phyloP scores from a whole-genome alignment of 2,888 invertebrate species.

The Amblyteles armatorius region DNA sequence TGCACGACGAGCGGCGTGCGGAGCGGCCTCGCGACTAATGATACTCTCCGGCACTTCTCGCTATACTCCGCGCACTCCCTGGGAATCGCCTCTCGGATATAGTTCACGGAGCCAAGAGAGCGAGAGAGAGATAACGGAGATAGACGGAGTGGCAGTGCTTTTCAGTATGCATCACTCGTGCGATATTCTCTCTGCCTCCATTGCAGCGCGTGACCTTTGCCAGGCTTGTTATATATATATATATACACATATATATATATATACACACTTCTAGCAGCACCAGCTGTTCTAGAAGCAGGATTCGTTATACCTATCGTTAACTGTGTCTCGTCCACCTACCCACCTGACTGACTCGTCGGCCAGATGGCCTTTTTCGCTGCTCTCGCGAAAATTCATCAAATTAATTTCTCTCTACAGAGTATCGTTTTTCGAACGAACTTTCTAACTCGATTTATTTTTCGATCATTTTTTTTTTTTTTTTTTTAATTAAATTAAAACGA shows the following conservation, averaged over 20 bases:
- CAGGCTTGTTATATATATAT: constrained; percentile 35
- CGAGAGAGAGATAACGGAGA: constrained; percentile 10
- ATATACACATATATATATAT: constrained; percentile 16
- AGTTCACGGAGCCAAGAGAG: constrained; percentile 27
- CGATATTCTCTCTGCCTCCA: constrained; percentile 36
- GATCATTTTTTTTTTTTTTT: not conserved
- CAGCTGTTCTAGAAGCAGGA: constrained; percentile 30
- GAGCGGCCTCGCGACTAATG: constrained; percentile 47
- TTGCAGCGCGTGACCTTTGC: constrained; percentile 55
- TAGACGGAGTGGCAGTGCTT: constrained; percentile 49
- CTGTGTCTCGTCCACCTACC: constrained; percentile 31
- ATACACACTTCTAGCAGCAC: constrained; percentile 20
- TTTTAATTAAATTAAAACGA: too few species aligned
- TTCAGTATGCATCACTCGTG: constrained; percentile 53
- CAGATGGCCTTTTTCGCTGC: constrained; percentile 16
- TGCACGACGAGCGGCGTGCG: constrained; percentile 27
- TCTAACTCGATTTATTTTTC: not conserved
- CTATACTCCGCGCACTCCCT: constrained; percentile 24
- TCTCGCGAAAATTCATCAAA: constrained; percentile 22
- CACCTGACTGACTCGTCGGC: constrained; percentile 41
- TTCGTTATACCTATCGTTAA: not conserved
- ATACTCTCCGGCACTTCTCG: constrained; percentile 19
- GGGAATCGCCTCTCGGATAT: constrained; percentile 46
- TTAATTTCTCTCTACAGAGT: not conserved
- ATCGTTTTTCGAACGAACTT: not conserved